Evolutionary conservation across 1,140 invertebrate genomes (phyloP), one percentile per base, ranked within the genome.

Genomic region (Drosophila biarmipes): DNA sequence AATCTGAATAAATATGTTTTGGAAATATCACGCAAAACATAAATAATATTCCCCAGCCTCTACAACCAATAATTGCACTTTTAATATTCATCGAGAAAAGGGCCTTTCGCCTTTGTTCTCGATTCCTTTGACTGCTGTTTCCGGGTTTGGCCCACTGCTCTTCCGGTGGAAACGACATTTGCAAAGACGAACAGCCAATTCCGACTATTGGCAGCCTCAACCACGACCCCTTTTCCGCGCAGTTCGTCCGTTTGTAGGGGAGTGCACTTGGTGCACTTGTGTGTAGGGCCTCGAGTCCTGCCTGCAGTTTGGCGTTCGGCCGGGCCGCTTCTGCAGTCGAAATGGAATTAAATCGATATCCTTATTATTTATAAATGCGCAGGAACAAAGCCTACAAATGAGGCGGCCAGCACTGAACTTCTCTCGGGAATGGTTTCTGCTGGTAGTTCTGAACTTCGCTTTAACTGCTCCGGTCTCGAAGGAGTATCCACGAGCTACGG

Each of bases 301-400:
- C 55, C 75, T 59, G 72, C 48, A 76, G 62, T 69, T 75, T 43
- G 67, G 46, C 66, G 31, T 37, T 55, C 35, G 49, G 24, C 17
- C n/a, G 57, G 12, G 19, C 10, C n/a, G 55, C 46, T 37, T 54
- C 31, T 59, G 67, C 67, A 72, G 38, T 49, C 29, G 63, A 45
- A 66, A 62, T 69, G 77, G 52, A 85, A 78, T 86, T 86, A 86
- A 86, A 86, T 86, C 81, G 81, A 86, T 86, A 86, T 80, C 62
- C 69, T 86, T 86, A 86, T 86, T 86, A 86, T 86, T 86, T 86
- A 86, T 86, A 86, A 84, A 84, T 85, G 76, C 57, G 62, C 80
- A 64, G 56, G 37, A 57, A 73, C 67, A 73, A 61, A 46, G 51
- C 17, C n/a, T 59, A 48, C 24, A 51, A 66, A 49, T 15, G 34